A percentile compares a stretch with the other conserved stretches of the same genome.
Conservation (phyloP, 2,888 invertebrate species). For the Strigamia transsilvanica region DNA sequence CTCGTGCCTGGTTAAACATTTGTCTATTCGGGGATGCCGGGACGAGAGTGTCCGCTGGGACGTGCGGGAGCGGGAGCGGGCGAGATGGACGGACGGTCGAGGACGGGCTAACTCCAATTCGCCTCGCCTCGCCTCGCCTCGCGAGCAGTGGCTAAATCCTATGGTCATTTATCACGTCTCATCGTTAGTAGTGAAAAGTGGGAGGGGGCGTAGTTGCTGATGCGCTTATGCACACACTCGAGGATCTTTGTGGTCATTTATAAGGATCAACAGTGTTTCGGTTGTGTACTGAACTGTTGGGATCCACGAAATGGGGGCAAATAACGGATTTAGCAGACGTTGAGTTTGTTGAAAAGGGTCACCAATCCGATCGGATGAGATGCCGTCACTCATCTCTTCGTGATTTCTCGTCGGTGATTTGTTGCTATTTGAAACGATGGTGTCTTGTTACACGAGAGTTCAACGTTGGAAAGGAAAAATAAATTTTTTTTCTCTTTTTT, state of each 20-base stretch:
- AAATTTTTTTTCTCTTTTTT: no score
- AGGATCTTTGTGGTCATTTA: conserved; percentile 50
- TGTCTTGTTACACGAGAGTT: not conserved
- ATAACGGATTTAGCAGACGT: conserved; percentile 36
- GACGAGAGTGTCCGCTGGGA: not conserved
- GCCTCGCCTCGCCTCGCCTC: not conserved
- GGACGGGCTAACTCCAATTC: no score
- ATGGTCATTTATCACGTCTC: conserved; percentile 8
- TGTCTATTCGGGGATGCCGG: not conserved
- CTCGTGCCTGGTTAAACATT: conserved; percentile 7
- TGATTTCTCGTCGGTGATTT: not conserved
- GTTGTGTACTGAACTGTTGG: conserved; percentile 46
- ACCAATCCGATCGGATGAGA: not conserved
- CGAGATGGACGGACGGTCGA: not conserved
- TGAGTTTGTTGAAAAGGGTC: conserved; percentile 16
- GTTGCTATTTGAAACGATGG: conserved; percentile 6
- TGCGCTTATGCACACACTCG: conserved; percentile 50
- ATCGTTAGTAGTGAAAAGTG: conserved; percentile 38
- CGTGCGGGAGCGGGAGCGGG: not conserved
- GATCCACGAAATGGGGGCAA: conserved; percentile 35
- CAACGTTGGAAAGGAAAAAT: not conserved
- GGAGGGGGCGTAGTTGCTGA: conserved; percentile 37
- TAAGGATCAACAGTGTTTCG: conserved; percentile 50
- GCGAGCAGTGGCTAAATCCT: conserved; percentile 9
- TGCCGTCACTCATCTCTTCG: not conserved